Conservation (phyloP, 2,113 vertebrate species). For the Zootoca vivipara region DNA sequence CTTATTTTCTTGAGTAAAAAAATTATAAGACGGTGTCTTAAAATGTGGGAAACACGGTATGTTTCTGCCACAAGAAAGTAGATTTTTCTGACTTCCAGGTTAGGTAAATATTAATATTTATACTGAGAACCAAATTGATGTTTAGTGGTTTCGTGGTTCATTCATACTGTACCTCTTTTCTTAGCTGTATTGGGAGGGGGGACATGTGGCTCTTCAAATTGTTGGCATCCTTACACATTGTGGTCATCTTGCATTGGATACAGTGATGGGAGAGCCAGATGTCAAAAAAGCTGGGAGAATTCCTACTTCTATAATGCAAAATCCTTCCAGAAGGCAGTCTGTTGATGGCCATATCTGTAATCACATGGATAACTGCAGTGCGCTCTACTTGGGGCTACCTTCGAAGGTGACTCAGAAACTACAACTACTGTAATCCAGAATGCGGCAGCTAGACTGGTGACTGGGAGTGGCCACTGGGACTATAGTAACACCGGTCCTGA, state of each 20-base stretch:
- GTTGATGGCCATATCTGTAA: background rate
- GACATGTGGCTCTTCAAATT: background rate
- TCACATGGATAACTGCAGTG: too few relatives aligned
- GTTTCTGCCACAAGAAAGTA: background rate
- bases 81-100: background rate
- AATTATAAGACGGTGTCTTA: too few relatives aligned
- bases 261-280: background rate
- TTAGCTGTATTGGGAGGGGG: background rate
- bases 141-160: background rate
- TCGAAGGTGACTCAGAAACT: too few relatives aligned
- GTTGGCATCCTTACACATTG: background rate
- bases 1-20: too few relatives aligned
- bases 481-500: too few relatives aligned
- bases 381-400: too few relatives aligned
- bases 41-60: too few relatives aligned
- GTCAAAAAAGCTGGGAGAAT: background rate
- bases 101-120: background rate
- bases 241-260: background rate
- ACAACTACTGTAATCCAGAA: too few relatives aligned
- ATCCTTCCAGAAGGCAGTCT: background rate
- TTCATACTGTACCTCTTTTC: background rate
- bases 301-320: too few relatives aligned
- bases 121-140: background rate
- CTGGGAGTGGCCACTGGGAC: too few relatives aligned
- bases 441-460: too few relatives aligned